Percentiles rank a stretch among this genome's conserved stretches.
These are phyloP conservation scores for Lepus timidus DNA, from an alignment of 2,113 vertebrate genomes.

Conservation along the genomic window DNA sequence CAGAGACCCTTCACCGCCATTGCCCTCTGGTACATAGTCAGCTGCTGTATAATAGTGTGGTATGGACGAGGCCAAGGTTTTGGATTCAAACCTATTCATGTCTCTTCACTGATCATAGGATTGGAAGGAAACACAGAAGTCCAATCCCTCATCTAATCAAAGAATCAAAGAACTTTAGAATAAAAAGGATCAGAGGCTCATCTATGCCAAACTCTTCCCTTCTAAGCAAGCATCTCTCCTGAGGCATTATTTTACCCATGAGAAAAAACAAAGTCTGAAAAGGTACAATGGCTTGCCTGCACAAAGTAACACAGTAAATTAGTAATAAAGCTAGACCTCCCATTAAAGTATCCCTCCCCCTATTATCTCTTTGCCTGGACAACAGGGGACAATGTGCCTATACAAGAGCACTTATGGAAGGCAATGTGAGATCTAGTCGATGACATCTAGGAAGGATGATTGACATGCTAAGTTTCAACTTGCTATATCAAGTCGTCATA, in stretches of 20 bases:
- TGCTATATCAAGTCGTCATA: background rate
- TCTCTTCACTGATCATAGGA: background rate
- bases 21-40: background rate
- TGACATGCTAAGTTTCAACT: background rate
- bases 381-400: background rate
- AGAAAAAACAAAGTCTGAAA: background rate
- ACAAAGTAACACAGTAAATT: background rate
- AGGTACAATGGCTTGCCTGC: background rate
- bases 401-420: background rate
- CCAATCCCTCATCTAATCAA: background rate
- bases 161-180: slow-evolving; percentile 16
- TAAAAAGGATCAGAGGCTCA: background rate
- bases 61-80: background rate
- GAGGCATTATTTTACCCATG: slow-evolving; percentile 9
- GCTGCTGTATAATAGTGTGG: background rate
- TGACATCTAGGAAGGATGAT: background rate
- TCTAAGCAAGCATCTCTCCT: background rate
- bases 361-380: background rate
- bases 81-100: slow-evolving; percentile 34
- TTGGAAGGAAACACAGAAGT: background rate
- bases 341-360: background rate
- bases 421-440: background rate
- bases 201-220: slow-evolving; percentile 28
- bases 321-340: background rate
- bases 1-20: background rate